Percentiles rank a stretch among this genome's conserved stretches.
Conservation (phyloP, 2,113 vertebrate species). For the Nyctereutes procyonoides region DNA sequence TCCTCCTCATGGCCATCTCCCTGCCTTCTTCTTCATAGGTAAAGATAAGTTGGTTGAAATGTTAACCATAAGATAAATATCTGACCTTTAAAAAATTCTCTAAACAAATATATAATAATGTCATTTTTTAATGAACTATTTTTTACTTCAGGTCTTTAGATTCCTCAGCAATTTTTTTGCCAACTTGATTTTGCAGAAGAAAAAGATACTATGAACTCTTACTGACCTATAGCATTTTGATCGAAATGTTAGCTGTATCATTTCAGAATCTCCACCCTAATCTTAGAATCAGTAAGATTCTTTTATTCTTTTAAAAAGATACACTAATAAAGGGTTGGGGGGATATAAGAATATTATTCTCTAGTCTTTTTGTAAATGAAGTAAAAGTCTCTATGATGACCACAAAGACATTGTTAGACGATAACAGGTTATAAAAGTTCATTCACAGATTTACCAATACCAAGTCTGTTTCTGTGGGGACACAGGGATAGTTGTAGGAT, state of each 20-base stretch:
- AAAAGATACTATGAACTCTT: background rate
- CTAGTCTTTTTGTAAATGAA: background rate
- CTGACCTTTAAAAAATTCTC: background rate
- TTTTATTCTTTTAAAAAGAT: conserved; percentile 28
- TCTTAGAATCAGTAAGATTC: conserved; percentile 10
- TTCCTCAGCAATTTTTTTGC: background rate
- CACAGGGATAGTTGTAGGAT: conserved; percentile 44
- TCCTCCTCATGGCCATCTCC: background rate
- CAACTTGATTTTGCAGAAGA: background rate
- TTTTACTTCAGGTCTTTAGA: background rate
- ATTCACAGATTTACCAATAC: conserved; percentile 46
- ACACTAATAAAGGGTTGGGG: background rate
- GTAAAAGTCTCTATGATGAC: conserved; percentile 7
- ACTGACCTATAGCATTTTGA: background rate
- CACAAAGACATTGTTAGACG: conserved; percentile 5
- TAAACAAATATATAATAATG: background rate
- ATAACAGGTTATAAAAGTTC: conserved; percentile 53
- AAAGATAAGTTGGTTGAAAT: conserved; percentile 40
- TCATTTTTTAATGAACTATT: conserved; percentile 4
- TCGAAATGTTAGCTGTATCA: background rate
- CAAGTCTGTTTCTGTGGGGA: conserved; percentile 47
- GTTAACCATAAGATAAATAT: background rate
- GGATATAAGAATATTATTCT: background rate
- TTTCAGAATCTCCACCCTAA: background rate
- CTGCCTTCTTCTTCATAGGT: background rate